These are phyloP conservation scores for Seriola rivoliana DNA, from an alignment of 2,113 vertebrate genomes.

Conservation along the genomic window DNA sequence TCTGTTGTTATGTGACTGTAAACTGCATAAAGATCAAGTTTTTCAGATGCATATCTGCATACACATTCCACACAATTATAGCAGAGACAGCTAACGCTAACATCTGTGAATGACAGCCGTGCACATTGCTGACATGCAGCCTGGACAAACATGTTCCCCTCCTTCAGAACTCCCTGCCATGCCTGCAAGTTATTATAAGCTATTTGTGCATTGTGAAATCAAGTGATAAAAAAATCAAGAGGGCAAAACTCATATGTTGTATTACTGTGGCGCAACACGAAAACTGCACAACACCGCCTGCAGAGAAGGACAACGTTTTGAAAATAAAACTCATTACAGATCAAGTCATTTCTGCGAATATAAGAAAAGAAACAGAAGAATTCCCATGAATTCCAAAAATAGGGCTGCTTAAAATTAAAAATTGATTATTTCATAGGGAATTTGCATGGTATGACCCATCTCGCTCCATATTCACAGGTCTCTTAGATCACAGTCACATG, in stretches of 20 bases:
- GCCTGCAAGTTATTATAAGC: conserved; percentile 58
- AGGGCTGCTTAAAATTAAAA: conserved; percentile 66
- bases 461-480: conserved; percentile 49
- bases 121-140: conserved; percentile 47
- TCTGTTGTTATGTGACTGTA: no score
- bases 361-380: conserved; percentile 27
- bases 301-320: conserved; percentile 41
- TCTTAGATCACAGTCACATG: conserved; percentile 24
- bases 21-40: background rate
- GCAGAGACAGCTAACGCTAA: conserved; percentile 10
- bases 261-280: conserved; percentile 39
- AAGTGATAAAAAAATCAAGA: conserved; percentile 44
- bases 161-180: conserved; percentile 32
- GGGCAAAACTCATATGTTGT: conserved; percentile 56
- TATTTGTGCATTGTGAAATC: conserved; percentile 68
- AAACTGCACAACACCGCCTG: conserved; percentile 44
- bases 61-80: background rate
- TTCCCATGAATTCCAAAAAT: conserved; percentile 42
- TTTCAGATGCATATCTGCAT: background rate
- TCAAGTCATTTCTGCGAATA: conserved; percentile 26
- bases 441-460: conserved; percentile 48
- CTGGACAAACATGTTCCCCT: conserved; percentile 19
- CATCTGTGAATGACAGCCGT: conserved; percentile 41
- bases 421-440: conserved; percentile 58
- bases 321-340: conserved; percentile 67